These are phyloP conservation scores for Drosophila fungiperda DNA, from an alignment of 2,888 invertebrate species.

Conservation along the genomic window DNA sequence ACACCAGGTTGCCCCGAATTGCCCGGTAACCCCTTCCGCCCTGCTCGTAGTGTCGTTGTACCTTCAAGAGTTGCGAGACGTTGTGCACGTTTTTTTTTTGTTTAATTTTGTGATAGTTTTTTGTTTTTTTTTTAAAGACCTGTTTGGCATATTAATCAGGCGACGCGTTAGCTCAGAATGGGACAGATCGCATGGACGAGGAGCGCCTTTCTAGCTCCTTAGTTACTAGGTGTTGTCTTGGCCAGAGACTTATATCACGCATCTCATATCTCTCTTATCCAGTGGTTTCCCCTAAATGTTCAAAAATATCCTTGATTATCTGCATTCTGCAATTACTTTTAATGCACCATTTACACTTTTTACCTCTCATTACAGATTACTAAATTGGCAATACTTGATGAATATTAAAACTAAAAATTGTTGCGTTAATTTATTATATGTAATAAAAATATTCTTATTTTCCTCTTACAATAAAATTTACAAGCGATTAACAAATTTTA, in stretches of 20 bases:
- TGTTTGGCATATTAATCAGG: slow-evolving; percentile 72
- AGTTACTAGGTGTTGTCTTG: neutral
- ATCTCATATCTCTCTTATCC: neutral
- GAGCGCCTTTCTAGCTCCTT: slow-evolving; percentile 11
- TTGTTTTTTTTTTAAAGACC: slow-evolving; percentile 36
- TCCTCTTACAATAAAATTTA: neutral
- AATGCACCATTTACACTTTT: neutral
- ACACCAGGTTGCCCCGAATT: neutral
- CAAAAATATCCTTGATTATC: neutral
- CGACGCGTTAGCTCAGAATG: slow-evolving; percentile 34
- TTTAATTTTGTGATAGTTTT: slow-evolving; percentile 25
- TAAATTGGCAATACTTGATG: neutral
- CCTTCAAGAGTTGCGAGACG: slow-evolving; percentile 55
- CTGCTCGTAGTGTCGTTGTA: slow-evolving; percentile 54
- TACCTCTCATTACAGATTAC: neutral
- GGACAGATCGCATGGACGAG: slow-evolving; percentile 25
- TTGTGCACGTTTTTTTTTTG: slow-evolving; percentile 55
- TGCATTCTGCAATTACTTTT: neutral
- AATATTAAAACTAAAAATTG: neutral
- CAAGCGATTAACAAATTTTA: neutral
- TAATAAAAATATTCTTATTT: neutral
- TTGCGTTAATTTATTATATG: neutral
- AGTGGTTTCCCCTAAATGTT: neutral
- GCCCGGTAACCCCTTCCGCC: neutral
- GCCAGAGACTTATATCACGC: neutral